Conservation (phyloP, 2,797 vertebrate genomes). For the Sebastolobus alascanus region DNA sequence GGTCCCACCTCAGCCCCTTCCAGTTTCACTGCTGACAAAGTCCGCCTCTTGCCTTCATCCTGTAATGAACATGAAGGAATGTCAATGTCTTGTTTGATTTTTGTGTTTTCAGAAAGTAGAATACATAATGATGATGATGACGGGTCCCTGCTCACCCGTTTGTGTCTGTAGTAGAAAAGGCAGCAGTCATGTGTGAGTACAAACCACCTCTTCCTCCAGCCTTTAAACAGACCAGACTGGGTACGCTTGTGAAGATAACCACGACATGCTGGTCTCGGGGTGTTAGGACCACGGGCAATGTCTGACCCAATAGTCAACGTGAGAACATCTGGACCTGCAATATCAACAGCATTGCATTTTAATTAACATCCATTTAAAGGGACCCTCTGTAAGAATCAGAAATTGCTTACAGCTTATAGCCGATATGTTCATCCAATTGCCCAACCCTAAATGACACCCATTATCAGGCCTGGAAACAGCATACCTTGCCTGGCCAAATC, state of each 20-base stretch:
- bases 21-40: conserved; percentile 86
- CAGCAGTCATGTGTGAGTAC: conserved; percentile 91
- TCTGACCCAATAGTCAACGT: conserved; percentile 92
- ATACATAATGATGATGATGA: neutral
- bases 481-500: conserved; percentile 91
- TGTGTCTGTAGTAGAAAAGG: conserved; percentile 92
- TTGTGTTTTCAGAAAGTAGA: neutral
- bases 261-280: conserved; percentile 88
- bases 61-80: conserved; percentile 49
- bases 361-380: neutral
- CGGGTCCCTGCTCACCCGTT: conserved; percentile 84
- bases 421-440: no score
- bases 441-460: neutral
- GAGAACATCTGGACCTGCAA: conserved; percentile 88
- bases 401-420: no score
- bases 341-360: neutral
- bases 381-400: no score
- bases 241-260: conserved; percentile 93
- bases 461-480: neutral
- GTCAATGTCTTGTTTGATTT: neutral
- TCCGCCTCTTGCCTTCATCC: conserved; percentile 91
- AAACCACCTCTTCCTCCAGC: conserved; percentile 96
- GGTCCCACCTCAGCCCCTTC: conserved; percentile 90
- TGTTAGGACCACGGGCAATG: conserved; percentile 90
- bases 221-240: conserved; percentile 89